Conservation (phyloP, 2,888 invertebrate genomes). For the Melangyna quadrimaculata region DNA sequence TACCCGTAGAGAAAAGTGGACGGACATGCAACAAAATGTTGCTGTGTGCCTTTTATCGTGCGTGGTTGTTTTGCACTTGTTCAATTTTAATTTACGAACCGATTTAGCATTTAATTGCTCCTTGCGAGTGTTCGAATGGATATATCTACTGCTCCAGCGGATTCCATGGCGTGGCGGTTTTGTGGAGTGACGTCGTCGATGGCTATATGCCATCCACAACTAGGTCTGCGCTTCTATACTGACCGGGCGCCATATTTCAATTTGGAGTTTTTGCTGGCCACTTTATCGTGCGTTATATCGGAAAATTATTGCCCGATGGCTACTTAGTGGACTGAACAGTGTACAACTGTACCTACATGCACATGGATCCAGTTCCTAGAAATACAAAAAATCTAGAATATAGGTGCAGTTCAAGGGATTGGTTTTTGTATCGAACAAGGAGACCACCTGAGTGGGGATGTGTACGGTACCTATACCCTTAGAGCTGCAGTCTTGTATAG, state of each 20-base stretch:
- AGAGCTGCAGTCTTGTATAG: conserved; percentile 21
- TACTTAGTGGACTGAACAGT: conserved; percentile 67
- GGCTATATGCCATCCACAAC: conserved; percentile 15
- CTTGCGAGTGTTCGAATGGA: conserved; percentile 53
- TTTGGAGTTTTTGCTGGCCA: conserved; percentile 62
- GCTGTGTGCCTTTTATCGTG: conserved; percentile 69
- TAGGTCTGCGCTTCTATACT: conserved; percentile 7
- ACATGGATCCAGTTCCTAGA: conserved; percentile 49
- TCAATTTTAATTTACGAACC: conserved; percentile 72
- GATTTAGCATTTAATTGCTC: conserved; percentile 72
- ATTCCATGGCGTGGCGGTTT: conserved; percentile 48
- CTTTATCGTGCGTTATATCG: conserved; percentile 71
- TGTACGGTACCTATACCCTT: background rate
- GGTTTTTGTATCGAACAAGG: conserved; percentile 3
- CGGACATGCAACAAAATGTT: conserved; percentile 71
- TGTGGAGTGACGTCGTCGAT: conserved; percentile 46
- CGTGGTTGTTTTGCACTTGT: conserved; percentile 72
- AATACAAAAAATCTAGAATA: conserved; percentile 47
- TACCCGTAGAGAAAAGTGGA: conserved; percentile 29
- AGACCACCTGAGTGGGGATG: conserved; percentile 65
- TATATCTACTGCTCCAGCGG: conserved; percentile 40
- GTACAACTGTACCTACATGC: too few relatives aligned
- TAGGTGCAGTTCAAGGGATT: conserved; percentile 48
- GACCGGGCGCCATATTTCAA: conserved; percentile 68
- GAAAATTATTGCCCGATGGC: conserved; percentile 71